Evolutionary conservation across 2,113 vertebrate genomes (phyloP), one percentile per base, ranked within the genome.

Genomic region (Nothoprocta pentlandii): DNA sequence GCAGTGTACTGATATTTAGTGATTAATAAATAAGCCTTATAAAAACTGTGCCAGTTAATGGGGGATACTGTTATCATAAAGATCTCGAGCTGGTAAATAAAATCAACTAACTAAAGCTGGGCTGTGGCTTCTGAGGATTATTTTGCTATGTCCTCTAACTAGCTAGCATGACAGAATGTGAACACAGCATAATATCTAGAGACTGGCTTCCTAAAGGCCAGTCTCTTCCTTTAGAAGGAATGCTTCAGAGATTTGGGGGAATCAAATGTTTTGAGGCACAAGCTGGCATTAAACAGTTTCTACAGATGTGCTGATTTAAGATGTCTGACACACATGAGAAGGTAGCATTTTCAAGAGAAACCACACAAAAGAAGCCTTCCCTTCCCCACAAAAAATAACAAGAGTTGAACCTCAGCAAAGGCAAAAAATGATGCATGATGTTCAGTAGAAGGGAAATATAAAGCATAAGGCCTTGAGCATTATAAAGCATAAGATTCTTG

Each of bases 221-320:
- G 34, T 34, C 34, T 34, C 36, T 39, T 39, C 8, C 49, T 13
- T 59, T 66, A 80, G n/a, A 53, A 87, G 62, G 42, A 56, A 83
- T 51, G 30, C 83, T 76, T 80, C 70, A 85, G 67, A 61, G 30
- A 7, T 32, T 67, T 14, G 4, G 32, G 61, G 4, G 1, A 79
- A 2, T 13, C 90, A 64, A n/a, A 0, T 0, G 69, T 79, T 73
- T 59, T 13, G 5, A 4, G 6, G 4, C 12, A 68, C 7, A 76
- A 64, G 56, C 7, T 73, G 8, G 7, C 30, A 51, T 78, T 49
- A 36, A 80, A 39, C 6, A 66, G 16, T 15, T 81, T 81, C 9
- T 49, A 71, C 8, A 44, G 44, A 36, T n/a, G 2, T 9, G 2
- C 6, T 53, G 66, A 32, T 80, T 90, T 92, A 66, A 87, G 84